Evolutionary conservation across 2,888 invertebrate species (phyloP).

Genomic region (Drosophila prolongata): DNA sequence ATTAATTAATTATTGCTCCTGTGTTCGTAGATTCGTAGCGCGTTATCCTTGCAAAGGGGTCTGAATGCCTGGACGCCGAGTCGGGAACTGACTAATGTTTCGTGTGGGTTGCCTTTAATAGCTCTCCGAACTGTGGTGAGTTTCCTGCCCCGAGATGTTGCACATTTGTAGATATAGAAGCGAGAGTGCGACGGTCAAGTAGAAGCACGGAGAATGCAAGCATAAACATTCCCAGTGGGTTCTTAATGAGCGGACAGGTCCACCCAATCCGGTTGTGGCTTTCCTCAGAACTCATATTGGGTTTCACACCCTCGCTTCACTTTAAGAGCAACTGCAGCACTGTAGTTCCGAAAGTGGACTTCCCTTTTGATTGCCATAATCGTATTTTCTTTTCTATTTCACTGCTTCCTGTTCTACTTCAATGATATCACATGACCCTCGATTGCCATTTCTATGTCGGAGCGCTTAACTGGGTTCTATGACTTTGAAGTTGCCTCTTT

Average conservation of each 20-base stretch:
- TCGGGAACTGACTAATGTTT: constrained; percentile 63
- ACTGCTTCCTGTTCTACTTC: constrained; percentile 49
- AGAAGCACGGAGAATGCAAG: constrained; percentile 42
- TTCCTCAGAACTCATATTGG: constrained; percentile 58
- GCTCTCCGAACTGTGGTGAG: constrained; percentile 56
- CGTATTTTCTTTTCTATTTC: constrained; percentile 29
- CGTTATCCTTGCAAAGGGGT: constrained; percentile 48
- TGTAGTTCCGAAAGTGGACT: constrained; percentile 18
- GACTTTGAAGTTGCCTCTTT: neutral
- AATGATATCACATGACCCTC: constrained; percentile 64
- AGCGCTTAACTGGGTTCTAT: constrained; percentile 13
- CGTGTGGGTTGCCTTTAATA: constrained; percentile 63
- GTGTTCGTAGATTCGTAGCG: constrained; percentile 2
- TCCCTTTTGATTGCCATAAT: constrained; percentile 54
- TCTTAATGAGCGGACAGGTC: constrained; percentile 56
- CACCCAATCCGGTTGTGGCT: constrained; percentile 16
- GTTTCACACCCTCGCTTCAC: constrained; percentile 49
- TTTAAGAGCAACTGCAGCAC: constrained; percentile 7
- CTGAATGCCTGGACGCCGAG: constrained; percentile 50
- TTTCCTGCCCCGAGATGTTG: constrained; percentile 44
- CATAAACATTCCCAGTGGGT: constrained; percentile 48
- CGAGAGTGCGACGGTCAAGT: constrained; percentile 59
- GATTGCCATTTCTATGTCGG: constrained; percentile 14
- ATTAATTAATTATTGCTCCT: constrained; percentile 4
- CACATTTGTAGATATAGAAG: constrained; percentile 12